phyloP scores from a whole-genome alignment of 2,797 vertebrate genomes.

The Bufotes viridis region DNA sequence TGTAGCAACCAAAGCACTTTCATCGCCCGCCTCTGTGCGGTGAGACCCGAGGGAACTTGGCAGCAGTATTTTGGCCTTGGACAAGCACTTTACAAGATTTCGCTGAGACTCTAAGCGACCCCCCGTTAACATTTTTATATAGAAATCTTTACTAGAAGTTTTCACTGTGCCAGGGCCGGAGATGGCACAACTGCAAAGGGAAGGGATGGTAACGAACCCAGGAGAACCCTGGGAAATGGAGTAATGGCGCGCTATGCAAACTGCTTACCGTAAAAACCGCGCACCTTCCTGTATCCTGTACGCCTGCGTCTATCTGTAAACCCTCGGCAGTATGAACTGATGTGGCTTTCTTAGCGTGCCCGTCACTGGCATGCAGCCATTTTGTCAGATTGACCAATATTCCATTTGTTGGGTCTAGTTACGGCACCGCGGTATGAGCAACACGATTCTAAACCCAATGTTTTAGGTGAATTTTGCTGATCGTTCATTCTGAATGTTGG shows the following conservation, averaged over 20 bases:
- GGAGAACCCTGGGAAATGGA: not conserved
- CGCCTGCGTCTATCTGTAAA: not conserved
- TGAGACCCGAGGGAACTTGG: slow-evolving; percentile 67
- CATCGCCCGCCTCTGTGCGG: slow-evolving; percentile 70
- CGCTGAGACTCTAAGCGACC: slow-evolving; percentile 67
- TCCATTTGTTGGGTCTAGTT: not conserved
- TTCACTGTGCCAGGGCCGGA: slow-evolving; percentile 58
- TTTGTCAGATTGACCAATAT: not conserved
- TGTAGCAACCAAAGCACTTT: slow-evolving; percentile 87
- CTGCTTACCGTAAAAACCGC: slow-evolving; percentile 7
- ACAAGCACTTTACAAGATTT: slow-evolving; percentile 83
- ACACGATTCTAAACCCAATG: not conserved
- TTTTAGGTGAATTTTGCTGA: no score
- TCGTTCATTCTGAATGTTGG: not conserved
- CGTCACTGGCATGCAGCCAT: not conserved
- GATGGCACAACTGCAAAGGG: slow-evolving; percentile 72
- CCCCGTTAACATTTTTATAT: not conserved
- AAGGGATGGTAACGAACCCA: slow-evolving; percentile 57
- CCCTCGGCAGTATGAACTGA: not conserved
- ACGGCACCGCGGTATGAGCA: not conserved
- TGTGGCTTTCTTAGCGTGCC: not conserved
- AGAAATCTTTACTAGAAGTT: slow-evolving; percentile 54
- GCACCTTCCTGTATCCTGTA: slow-evolving; percentile 18
- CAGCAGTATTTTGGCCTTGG: slow-evolving; percentile 65
- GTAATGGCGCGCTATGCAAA: slow-evolving; percentile 41